Evolutionary conservation across 2,797 vertebrate genomes (phyloP), one percentile per base, ranked within the genome.

Genomic region (Prunella strophiata): DNA sequence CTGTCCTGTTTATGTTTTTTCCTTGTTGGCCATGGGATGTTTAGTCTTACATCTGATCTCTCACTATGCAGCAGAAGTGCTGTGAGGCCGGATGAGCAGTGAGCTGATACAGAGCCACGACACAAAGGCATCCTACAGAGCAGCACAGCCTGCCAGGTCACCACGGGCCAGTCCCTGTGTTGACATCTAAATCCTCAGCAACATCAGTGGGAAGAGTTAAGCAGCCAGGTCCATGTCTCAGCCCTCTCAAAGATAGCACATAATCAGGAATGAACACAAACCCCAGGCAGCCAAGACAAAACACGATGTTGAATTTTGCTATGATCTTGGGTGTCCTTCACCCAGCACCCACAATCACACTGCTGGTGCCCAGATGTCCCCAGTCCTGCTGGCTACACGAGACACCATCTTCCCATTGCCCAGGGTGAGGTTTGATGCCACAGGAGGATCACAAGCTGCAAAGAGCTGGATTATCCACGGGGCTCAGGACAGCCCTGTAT

Each of bases 1-100:
- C 42, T 48, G 29, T 45, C 66, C 40, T 62, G 67, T 70, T 91
- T 88, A 68, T 7, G 27, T 79, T 84, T 68, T 26, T 14, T 87
- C 74, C 55, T n/a, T 25, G 30, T 25, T 79, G 43, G 36, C 67
- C 45, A 13, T 34, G 42, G 61, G 74, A 48, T 87, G 52, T 85
- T 96, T 92, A 85, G 59, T 58, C 75, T 76, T 18, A 47, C 63
- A 21, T 67, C 68, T 59, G 36, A 15, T 48, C 43, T 70, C 67
- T 38, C 43, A 45, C n/a, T n/a, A 18, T 3, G 50, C 52, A 70
- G 71, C 63, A 89, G 61, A 74, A 80, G 52, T 12, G 71, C 55
- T 0, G 0, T 0, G 0, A 71, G 80, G 70, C 70, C 0, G 0
- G 55, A 32, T 2, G 5, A 65, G 68, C 45, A 66, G 32, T 5